Base-by-base conservation (phyloP, 2,888 invertebrate species). In the Fragum whitleyi region DNA sequence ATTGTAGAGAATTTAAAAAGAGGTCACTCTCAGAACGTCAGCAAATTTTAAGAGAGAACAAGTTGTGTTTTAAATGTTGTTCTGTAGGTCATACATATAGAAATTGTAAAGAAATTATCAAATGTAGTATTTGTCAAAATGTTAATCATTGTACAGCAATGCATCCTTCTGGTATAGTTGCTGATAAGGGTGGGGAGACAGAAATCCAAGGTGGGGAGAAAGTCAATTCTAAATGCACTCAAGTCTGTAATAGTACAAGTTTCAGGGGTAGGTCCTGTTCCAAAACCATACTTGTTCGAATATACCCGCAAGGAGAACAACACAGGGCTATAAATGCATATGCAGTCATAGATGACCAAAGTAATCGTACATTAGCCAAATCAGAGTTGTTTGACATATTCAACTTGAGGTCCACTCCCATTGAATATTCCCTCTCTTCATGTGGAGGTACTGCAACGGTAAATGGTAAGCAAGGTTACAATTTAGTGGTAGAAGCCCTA, bases 291-390 rank as follows among this genome's bases (percentile, higher is more conserved):
- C 23, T 78, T 16, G 81, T 79, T 11, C n/a, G 73, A 7, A 59
- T 83, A 9, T 77, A 29, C 39, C 67, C 51, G 19, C 42, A 51
- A 7, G 59, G 36, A 14, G 7, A 23, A 9, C 75, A 57, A 7
- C 51, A 69, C 11, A 74, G 72, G 14, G 19, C 28, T 11, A 29
- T 69, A 2, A 23, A 59, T 26, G 32, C 74, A 7, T 85, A 85
- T 62, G 79, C 69, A 3, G 61, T 85, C 1, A 21, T 74, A 21
- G 19, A 85, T n/a, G 77, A 85, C 23, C 85, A 82, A 53, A 85
- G 76, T 55, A 79, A 79, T 32, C n/a, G 26, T 9, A 55, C 78
- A 16, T 74, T 78, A 23, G 81, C 61, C 14, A 57, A 21, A 1
- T 21, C 74, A 1, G 28, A 67, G 21, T 53, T 84, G 0, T 79